Percentiles rank a stretch among this genome's conserved stretches.
phyloP scores from a whole-genome alignment of 2,113 vertebrate genomes.

The Psilopogon haemacephalus region DNA sequence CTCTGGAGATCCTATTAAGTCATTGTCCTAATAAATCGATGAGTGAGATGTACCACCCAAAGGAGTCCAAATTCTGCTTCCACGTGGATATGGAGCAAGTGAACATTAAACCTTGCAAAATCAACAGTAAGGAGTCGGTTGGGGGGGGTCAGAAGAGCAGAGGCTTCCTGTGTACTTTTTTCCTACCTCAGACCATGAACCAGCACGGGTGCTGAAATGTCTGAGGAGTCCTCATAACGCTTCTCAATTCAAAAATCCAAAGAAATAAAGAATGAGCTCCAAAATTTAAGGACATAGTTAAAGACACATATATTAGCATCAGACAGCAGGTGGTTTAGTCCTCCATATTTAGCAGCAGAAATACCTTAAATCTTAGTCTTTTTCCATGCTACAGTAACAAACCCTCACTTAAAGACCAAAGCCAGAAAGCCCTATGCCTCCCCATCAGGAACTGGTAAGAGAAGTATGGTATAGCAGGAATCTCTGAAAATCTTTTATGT shows the following conservation, averaged over 20 bases:
- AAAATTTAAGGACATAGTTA: background rate
- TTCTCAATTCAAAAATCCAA: background rate
- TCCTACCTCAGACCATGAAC: background rate
- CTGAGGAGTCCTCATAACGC: background rate
- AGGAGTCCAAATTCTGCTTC: conserved; percentile 66
- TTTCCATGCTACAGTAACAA: background rate
- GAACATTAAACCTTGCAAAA: conserved; percentile 29
- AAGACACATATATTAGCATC: background rate
- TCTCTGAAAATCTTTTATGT: background rate
- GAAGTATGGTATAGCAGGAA: background rate
- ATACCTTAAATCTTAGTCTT: background rate
- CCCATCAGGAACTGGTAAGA: background rate
- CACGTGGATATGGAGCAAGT: conserved; percentile 44
- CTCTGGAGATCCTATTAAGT: too few relatives aligned
- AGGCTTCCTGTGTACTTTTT: background rate
- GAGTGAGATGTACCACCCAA: background rate
- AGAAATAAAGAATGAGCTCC: background rate
- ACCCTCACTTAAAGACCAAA: background rate
- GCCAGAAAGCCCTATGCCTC: background rate
- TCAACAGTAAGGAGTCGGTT: conserved; percentile 4
- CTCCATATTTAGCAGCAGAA: background rate
- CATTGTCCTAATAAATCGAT: conserved; percentile 38
- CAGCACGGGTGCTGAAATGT: rapidly evolving
- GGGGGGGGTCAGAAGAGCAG: conserved; percentile 1
- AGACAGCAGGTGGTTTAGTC: background rate